A percentile compares a stretch with the other conserved stretches of the same genome.
Conservation (phyloP, 1,140 invertebrate species). For the Manduca sexta region DNA sequence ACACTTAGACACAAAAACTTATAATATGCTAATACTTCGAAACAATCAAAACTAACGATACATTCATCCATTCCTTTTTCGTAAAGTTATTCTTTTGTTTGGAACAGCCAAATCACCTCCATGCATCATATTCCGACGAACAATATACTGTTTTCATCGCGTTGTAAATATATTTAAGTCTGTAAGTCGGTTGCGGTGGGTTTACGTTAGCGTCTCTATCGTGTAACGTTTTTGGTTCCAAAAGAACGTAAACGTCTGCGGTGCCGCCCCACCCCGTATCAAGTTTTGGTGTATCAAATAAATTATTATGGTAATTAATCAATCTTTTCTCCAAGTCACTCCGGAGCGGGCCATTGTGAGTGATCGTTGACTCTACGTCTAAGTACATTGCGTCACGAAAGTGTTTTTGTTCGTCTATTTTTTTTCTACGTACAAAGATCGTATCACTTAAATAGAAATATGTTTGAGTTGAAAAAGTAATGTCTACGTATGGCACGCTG, state of each 20-base stretch:
- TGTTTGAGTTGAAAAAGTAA: background rate
- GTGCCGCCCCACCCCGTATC: constrained; percentile 64
- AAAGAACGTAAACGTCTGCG: constrained; percentile 51
- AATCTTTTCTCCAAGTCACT: constrained; percentile 73
- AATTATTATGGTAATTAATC: constrained; percentile 74
- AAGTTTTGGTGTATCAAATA: constrained; percentile 73
- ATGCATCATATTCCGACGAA: constrained; percentile 66
- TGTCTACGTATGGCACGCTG: background rate
- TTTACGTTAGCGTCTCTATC: constrained; percentile 42
- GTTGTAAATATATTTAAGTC: constrained; percentile 56
- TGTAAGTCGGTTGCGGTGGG: constrained; percentile 31
- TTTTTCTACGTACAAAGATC: constrained; percentile 36
- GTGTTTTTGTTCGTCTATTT: constrained; percentile 46
- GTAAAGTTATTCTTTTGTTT: constrained; percentile 69
- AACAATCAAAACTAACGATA: constrained; percentile 58
- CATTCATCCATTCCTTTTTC: constrained; percentile 56
- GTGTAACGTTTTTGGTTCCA: constrained; percentile 54
- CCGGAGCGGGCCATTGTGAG: constrained; percentile 59
- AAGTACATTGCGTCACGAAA: constrained; percentile 32
- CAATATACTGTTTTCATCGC: constrained; percentile 67
- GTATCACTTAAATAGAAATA: constrained; percentile 43
- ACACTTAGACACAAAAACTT: constrained; percentile 32
- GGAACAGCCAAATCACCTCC: constrained; percentile 65
- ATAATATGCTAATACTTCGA: constrained; percentile 56
- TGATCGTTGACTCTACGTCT: constrained; percentile 59